Base-by-base conservation (phyloP, 23 tunicate species). In the Ascidia mentula region DNA sequence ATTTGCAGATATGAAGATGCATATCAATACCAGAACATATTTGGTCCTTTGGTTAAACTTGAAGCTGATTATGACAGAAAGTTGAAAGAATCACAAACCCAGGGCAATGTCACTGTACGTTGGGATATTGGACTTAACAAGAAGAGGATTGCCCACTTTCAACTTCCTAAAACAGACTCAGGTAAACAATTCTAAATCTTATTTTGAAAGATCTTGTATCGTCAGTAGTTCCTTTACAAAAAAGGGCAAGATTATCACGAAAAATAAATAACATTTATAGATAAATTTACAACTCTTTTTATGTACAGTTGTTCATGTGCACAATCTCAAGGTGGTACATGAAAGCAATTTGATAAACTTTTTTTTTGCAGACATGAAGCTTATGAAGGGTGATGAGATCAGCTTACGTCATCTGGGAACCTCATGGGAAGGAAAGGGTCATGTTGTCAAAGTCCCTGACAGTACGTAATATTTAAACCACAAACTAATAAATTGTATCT, bases 401-500 rank as follows among this genome's bases (percentile, higher is more conserved):
- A 89, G 98, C 72, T 75, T 95, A 72, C 77, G 98, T 38, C 89
- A 89, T 69, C 83, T 86, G 38, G 98, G 94, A 0, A 82, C 88
- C 0, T 83, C 86, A 2, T 95, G 98, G 98, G 98, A 95, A 81
- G 95, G 95, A 33, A 95, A 89, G 72, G 98, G 98, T 0, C 98
- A 95, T 72, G 98, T 95, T 33, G 98, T 95, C 6, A 95, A 95
- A 95, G 98, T 95, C 59, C 98, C 98, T 22, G 98, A 95, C 78
- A 95, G 92, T 91, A 91, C n/a, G n/a, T n/a, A n/a, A n/a, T n/a
- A n/a, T n/a, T n/a, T n/a, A n/a, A n/a, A n/a, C n/a, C n/a, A n/a
- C n/a, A n/a, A n/a, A n/a, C n/a, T n/a, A n/a, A n/a, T n/a, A n/a
- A n/a, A n/a, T n/a, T n/a, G n/a, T n/a, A n/a, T n/a, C n/a, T n/a